phyloP scores from a whole-genome alignment of 2,888 invertebrate genomes.

The Latheticus oryzae region DNA sequence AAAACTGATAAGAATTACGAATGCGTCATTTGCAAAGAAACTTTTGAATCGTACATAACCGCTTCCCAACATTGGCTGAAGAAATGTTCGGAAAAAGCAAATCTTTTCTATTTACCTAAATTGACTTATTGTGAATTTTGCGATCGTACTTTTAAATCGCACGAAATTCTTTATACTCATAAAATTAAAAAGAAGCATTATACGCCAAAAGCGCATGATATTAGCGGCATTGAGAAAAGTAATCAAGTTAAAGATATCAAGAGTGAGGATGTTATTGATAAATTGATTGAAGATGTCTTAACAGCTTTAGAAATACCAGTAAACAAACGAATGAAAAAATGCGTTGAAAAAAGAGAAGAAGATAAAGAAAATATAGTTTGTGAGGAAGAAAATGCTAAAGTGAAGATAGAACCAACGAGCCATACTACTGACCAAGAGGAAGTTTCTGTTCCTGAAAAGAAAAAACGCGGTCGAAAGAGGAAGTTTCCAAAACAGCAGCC shows the following conservation, averaged over 20 bases:
- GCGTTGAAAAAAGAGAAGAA: no score
- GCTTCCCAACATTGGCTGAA: slow-evolving; percentile 70
- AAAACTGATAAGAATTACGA: slow-evolving; percentile 65
- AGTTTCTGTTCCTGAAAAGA: slow-evolving; percentile 49
- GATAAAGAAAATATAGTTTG: slow-evolving; percentile 36
- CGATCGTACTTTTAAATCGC: slow-evolving; percentile 67
- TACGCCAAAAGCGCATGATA: slow-evolving; percentile 61
- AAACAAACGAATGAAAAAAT: slow-evolving; percentile 43
- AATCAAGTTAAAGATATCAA: slow-evolving; percentile 45
- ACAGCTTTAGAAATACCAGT: slow-evolving; percentile 58
- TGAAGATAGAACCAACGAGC: slow-evolving; percentile 48
- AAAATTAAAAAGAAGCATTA: slow-evolving; percentile 69
- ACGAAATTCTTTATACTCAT: slow-evolving; percentile 69
- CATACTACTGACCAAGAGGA: slow-evolving; percentile 24
- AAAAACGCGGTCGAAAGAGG: slow-evolving; percentile 60
- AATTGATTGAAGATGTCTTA: slow-evolving; percentile 62
- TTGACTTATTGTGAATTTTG: slow-evolving; percentile 66
- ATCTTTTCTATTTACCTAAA: slow-evolving; percentile 65
- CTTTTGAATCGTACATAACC: slow-evolving; percentile 67
- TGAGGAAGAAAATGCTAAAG: slow-evolving; percentile 30
- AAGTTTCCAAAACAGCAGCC: slow-evolving; percentile 55
- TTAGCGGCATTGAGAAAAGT: slow-evolving; percentile 35
- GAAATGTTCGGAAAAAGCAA: slow-evolving; percentile 64
- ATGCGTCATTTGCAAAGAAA: slow-evolving; percentile 65
- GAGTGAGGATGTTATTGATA: slow-evolving; percentile 59